phyloP scores from a whole-genome alignment of 2,888 invertebrate species.

The Acronicta leporina region DNA sequence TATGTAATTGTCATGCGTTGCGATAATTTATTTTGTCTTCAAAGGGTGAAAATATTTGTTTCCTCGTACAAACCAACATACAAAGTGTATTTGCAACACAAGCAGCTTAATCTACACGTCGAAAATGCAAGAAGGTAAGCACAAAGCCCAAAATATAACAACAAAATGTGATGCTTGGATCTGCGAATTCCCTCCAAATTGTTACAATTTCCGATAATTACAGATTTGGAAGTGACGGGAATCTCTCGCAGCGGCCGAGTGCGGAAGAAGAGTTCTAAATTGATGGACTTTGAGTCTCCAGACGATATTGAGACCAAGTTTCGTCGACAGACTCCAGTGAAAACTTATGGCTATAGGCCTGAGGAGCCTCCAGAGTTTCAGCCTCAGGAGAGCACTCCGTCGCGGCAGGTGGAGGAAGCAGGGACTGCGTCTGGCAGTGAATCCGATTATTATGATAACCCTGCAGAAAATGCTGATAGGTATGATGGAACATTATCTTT shows the following conservation, averaged over 20 bases:
- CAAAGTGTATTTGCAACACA: neutral
- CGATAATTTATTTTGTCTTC: neutral
- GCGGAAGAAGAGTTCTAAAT: slow-evolving; percentile 97
- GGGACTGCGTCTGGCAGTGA: slow-evolving; percentile 82
- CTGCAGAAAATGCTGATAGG: slow-evolving; percentile 83
- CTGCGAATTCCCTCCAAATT: slow-evolving; percentile 39
- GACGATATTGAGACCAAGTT: slow-evolving; percentile 94
- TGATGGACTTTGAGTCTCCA: slow-evolving; percentile 97
- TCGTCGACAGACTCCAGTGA: slow-evolving; percentile 77
- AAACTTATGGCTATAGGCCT: slow-evolving; percentile 68
- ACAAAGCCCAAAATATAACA: neutral
- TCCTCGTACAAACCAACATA: neutral
- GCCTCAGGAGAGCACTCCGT: slow-evolving; percentile 62
- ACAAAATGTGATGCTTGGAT: neutral
- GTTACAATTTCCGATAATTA: slow-evolving; percentile 31
- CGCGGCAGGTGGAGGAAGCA: slow-evolving; percentile 70
- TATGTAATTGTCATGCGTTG: neutral
- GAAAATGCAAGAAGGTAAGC: slow-evolving; percentile 64
- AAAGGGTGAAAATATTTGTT: neutral
- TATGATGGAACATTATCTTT: slow-evolving; percentile 42
- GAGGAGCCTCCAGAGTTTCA: slow-evolving; percentile 73
- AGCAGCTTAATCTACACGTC: neutral
- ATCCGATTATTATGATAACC: slow-evolving; percentile 84
- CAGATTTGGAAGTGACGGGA: slow-evolving; percentile 94
- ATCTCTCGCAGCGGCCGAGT: slow-evolving; percentile 97